A percentile compares a stretch with the other conserved stretches of the same genome.
These are phyloP conservation scores for Nematolebias whitei DNA, from an alignment of 2,113 vertebrate species.

Conservation along the genomic window DNA sequence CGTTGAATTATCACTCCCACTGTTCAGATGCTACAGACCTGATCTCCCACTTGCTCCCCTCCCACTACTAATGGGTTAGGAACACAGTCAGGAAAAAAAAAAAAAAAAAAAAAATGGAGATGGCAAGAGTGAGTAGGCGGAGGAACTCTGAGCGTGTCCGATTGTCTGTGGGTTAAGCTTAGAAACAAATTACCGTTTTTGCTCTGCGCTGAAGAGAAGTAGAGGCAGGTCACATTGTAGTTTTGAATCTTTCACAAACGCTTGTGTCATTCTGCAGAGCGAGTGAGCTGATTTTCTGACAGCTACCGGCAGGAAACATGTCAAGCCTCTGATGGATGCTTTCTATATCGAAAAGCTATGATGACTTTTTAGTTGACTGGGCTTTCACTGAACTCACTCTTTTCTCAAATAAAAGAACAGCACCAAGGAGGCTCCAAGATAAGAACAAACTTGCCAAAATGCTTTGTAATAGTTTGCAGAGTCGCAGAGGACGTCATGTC, in stretches of 20 bases:
- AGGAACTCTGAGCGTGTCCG: slow-evolving; percentile 17
- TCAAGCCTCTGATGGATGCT: slow-evolving; percentile 73
- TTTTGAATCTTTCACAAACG: slow-evolving; percentile 72
- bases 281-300: slow-evolving; percentile 66
- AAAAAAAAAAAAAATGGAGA: slow-evolving; percentile 31
- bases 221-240: slow-evolving; percentile 57
- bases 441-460: slow-evolving; percentile 56
- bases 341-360: slow-evolving; percentile 62
- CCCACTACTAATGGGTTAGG: slow-evolving; percentile 66
- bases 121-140: slow-evolving; percentile 6
- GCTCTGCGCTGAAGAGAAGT: slow-evolving; percentile 27
- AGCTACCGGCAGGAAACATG: slow-evolving; percentile 69
- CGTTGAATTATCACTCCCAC: slow-evolving; percentile 75
- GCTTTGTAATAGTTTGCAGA: slow-evolving; percentile 62
- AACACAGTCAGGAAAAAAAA: slow-evolving; percentile 44
- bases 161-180: slow-evolving; percentile 60
- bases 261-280: slow-evolving; percentile 57
- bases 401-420: slow-evolving; percentile 55
- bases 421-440: slow-evolving; percentile 52
- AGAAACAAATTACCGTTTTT: slow-evolving; percentile 62
- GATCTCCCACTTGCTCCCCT: slow-evolving; percentile 64
- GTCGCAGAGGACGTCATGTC: slow-evolving; percentile 55
- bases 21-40: slow-evolving; percentile 65
- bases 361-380: slow-evolving; percentile 75
- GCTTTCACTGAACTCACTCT: slow-evolving; percentile 53